Evolutionary conservation across 2,113 vertebrate species (phyloP), one percentile per base, ranked within the genome.

Genomic region (Ranitomeya imitator): DNA sequence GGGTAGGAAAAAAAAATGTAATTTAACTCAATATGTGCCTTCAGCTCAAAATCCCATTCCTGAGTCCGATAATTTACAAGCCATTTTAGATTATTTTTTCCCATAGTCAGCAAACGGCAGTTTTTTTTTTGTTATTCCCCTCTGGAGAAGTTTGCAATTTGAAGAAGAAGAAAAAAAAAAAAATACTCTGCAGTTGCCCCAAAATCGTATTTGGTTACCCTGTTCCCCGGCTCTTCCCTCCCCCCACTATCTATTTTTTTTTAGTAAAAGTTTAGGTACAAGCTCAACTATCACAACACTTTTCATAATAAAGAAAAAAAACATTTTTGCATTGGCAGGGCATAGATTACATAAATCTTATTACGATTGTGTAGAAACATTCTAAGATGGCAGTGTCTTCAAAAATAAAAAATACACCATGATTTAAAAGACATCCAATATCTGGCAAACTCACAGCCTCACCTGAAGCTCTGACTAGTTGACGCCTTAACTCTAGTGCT

Each of bases 401-500:
- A 94, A 97, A 95, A 83, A 94, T 95, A 96, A 96, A 96, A 88
- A 96, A 93, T 94, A 94, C 96, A 93, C 93, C 94, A 96, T 95
- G 94, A 93, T 92, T 93, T 92, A 91, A 94, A 93, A 90, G 90
- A 90, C 93, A 90, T 92, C 91, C 80, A 90, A 89, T 89, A 93
- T 95, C 94, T 91, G 92, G 94, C 95, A 93, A 94, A 93, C 90
- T 90, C 59, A 87, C 94, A 95, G 96, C 96, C 95, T 98, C 97
- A 99, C 98, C 98, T 98, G 96, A 97, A 99, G 95, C 97, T 99
- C 96, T 99, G 98, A 97, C 97, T 99, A 95, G 97, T 98, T 90
- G 96, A 97, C 93, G 97, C 98, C 97, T 99, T 99, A 93, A 97
- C 97, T 98, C 97, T 96, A 94, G 98, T 96, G 96, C 97, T 98